Evolutionary conservation across 2,888 invertebrate genomes (phyloP), one percentile per base, ranked within the genome.

Genomic region (Criorhina ranunculi): DNA sequence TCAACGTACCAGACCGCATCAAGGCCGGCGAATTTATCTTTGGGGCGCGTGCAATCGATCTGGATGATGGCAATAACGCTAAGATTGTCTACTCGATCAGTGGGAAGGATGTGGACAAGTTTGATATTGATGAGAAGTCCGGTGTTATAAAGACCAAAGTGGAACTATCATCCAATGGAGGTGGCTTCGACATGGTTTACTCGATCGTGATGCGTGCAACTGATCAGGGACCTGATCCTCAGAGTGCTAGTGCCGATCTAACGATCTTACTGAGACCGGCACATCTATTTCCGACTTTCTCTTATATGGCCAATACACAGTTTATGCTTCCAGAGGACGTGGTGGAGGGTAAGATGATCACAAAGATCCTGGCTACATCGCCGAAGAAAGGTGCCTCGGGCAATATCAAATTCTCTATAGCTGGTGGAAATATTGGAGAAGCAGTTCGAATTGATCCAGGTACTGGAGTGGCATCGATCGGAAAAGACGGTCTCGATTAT

Each of bases 381-480:
- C 96, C 97, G 0, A 97, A 97, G 90, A 94, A 94, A 85, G 96
- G 96, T 0, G 92, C 95, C 0, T 93, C 93, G 5, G 95, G 95
- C 8, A 94, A 94, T 87, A 93, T 97, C 76, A 93, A 94, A 80
- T 98, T 96, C 89, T 95, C 95, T 31, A 96, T 98, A 85, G 98
- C 97, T 8, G 98, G 98, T n/a, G 98, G 98, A 4, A 98, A 98
- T 90, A 94, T 97, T 2, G 97, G 96, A 0, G 96, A 97, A 88
- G 96, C 97, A n/a, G 93, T 98, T 46, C 94, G 94, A 89, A 95
- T 98, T 81, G 96, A 98, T 91, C 92, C 94, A 31, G 94, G 94
- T 69, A 95, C 95, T 35, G 98, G 98, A 0, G 96, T 96, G 91
- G 94, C 98, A 11, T 94, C 95, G 73, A 95, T 98, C 1, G 95